phyloP scores from a whole-genome alignment of 2,888 invertebrate species.

The Eumacrocentrus americanus region DNA sequence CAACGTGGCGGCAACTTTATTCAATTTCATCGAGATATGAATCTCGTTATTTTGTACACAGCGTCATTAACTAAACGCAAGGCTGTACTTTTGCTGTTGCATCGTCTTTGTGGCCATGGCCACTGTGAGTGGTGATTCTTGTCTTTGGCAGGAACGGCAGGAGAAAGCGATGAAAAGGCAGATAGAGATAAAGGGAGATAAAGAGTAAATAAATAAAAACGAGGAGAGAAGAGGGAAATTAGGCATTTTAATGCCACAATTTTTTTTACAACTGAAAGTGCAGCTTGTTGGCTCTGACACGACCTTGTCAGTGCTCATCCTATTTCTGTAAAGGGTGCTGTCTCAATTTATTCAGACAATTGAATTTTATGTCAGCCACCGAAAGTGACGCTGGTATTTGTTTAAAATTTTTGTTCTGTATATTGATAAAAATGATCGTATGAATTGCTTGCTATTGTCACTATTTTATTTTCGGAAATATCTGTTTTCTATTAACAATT shows the following conservation, averaged over 20 bases:
- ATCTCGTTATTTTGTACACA: conserved; percentile 56
- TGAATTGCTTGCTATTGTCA: too few relatives aligned
- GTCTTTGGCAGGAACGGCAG: too few relatives aligned
- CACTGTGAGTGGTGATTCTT: background rate
- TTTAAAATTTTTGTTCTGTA: background rate
- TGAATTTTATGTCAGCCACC: conserved; percentile 20
- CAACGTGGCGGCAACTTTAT: conserved; percentile 37
- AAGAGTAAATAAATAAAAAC: too few relatives aligned
- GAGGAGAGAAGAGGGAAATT: background rate
- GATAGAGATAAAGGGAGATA: too few relatives aligned
- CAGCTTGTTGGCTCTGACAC: conserved; percentile 55
- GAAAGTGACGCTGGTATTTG: conserved; percentile 32
- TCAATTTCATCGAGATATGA: conserved; percentile 57
- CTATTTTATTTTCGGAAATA: too few relatives aligned
- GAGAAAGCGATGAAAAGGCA: too few relatives aligned
- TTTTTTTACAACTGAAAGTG: conserved; percentile 27
- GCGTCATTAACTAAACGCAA: conserved; percentile 24
- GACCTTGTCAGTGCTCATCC: conserved; percentile 53
- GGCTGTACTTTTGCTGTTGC: conserved; percentile 22
- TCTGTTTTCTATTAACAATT: too few relatives aligned
- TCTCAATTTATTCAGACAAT: conserved; percentile 19
- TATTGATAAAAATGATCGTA: conserved; percentile 1
- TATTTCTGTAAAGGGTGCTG: conserved; percentile 33
- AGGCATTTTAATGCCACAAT: too few relatives aligned
- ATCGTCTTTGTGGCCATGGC: background rate